Evolutionary conservation across 2,888 invertebrate species (phyloP), one percentile per base, ranked within the genome.

Genomic region (Folsomia candida): DNA sequence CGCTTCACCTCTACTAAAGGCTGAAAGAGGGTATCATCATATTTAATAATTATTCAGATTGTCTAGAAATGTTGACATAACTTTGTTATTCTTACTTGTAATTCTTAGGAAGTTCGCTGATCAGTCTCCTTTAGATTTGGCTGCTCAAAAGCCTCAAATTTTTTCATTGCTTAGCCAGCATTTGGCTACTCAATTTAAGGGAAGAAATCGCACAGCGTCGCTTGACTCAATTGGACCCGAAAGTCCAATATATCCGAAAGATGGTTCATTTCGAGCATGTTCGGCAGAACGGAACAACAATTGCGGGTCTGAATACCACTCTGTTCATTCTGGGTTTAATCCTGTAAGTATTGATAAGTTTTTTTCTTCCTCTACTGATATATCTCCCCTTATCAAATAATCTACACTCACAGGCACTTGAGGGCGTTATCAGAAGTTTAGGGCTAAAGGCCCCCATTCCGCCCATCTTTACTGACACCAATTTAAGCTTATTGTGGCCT

Each of bases 401-500:
- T 27, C 3, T 9, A 14, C 28, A n/a, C 37, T n/a, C 51, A 11
- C 24, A 76, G 76, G 72, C 73, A n/a, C 64, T 78, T 64, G 78
- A 79, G 68, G 75, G 76, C 20, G 77, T 80, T 0, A 77, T 80
- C 18, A 68, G 80, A 51, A 78, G 79, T 26, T 68, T 80, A 4
- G 80, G 80, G 58, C 72, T 82, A 60, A 81, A 81, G 59, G 80
- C 81, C 3, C 82, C 83, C 1, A 82, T 82, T 2, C 77, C 81
- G 37, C 83, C 83, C 0, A 76, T 83, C 22, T 81, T 83, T 9
- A 83, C 83, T 2, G 85, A 86, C 73, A 82, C 83, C 27, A 83
- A 84, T 75, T 81, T 86, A 6, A 84, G 84, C 75, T 80, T 85
- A 57, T 80, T 89, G 54, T 88, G 88, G 88, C 89, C 88, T 1